A percentile compares a stretch with the other conserved stretches of the same genome.
Conservation (phyloP, 2,113 vertebrate species). For the Silurus asotus region DNA sequence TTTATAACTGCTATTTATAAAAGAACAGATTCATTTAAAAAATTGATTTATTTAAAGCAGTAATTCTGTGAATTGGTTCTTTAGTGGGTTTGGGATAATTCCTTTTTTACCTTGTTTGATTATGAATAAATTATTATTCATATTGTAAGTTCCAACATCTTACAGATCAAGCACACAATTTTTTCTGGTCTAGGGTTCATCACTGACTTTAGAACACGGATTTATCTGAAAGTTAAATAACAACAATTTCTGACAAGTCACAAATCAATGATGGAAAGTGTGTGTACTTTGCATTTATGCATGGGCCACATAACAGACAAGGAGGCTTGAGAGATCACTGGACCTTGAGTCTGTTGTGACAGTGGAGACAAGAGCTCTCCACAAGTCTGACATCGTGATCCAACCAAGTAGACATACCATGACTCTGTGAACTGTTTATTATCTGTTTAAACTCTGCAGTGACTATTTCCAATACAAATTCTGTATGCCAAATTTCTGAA, state of each 20-base stretch:
- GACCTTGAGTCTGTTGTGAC: constrained; percentile 32
- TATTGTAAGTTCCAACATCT: neutral
- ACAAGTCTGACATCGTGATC: constrained; percentile 25
- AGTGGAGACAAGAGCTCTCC: constrained; percentile 37
- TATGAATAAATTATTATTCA: neutral
- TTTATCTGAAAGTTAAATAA: neutral
- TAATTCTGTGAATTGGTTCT: neutral
- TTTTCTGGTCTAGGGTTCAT: neutral
- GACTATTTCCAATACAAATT: neutral
- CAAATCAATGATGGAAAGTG: neutral
- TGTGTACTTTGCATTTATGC: constrained; percentile 3
- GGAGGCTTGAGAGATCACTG: constrained; percentile 31
- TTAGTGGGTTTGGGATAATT: neutral
- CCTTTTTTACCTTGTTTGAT: neutral
- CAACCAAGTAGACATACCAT: constrained; percentile 24
- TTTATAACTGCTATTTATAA: neutral
- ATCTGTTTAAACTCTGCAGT: neutral
- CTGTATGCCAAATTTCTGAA: neutral
- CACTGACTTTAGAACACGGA: neutral
- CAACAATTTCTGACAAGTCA: neutral
- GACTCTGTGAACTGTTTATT: constrained; percentile 4
- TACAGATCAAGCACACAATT: neutral
- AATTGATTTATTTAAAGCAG: neutral
- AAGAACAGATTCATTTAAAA: neutral
- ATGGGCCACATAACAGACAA: neutral